A percentile compares a stretch with the other conserved stretches of the same genome.
Conservation (phyloP, 1,140 invertebrate species). For the Hetaerina americana region DNA sequence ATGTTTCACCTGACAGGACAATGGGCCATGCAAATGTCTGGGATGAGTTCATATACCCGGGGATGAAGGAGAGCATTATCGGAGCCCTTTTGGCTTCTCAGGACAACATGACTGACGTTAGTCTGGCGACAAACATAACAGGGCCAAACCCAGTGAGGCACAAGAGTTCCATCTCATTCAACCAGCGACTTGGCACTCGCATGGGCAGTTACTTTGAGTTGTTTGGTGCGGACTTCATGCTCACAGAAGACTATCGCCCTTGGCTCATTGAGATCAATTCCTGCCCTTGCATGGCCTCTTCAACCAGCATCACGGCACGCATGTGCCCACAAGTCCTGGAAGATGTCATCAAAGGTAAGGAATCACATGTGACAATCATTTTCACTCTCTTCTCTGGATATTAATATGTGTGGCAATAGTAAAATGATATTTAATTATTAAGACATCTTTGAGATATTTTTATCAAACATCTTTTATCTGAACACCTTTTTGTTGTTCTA, state of each 20-base stretch:
- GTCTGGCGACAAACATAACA: not conserved
- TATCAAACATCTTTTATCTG: too few species aligned
- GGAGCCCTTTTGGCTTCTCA: slow-evolving; percentile 77
- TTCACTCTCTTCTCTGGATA: too few species aligned
- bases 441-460: too few species aligned
- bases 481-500: too few species aligned
- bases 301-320: slow-evolving; percentile 73
- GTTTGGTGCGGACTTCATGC: slow-evolving; percentile 89
- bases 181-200: not conserved
- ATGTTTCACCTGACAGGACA: slow-evolving; percentile 24
- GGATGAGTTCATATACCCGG: slow-evolving; percentile 72
- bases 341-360: slow-evolving; percentile 80
- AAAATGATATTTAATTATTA: too few species aligned
- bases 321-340: slow-evolving; percentile 78
- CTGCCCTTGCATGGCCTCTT: slow-evolving; percentile 78
- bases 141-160: not conserved
- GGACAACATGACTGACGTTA: slow-evolving; percentile 21
- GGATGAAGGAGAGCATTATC: slow-evolving; percentile 77
- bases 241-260: slow-evolving; percentile 72
- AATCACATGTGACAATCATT: too few species aligned
- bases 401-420: too few species aligned
- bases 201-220: slow-evolving; percentile 60
- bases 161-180: not conserved
- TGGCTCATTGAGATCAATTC: slow-evolving; percentile 94
- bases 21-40: slow-evolving; percentile 57